Base-by-base conservation (phyloP, 2,888 invertebrate genomes). In the Geophilus truncorum region DNA sequence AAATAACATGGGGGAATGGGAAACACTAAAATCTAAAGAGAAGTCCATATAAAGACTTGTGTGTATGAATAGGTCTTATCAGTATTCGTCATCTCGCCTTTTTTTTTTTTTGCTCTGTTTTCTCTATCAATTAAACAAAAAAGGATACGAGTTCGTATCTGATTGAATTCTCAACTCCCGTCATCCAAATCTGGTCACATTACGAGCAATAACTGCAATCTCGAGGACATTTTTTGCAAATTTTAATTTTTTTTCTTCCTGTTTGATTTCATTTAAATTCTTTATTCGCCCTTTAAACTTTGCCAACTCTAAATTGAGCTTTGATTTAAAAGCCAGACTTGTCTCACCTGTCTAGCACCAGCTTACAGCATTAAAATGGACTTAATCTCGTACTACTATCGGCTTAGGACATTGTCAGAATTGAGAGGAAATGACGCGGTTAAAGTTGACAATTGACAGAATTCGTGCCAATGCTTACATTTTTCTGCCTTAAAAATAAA, bases 341-440 rank as follows among this genome's bases (percentile, higher is more conserved):
- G 70, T 70, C 70, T 25, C 70, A 70, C 70, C 70, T 70, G 70
- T 70, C 70, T 70, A 28, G 70, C 70, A 70, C 9, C 70, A 70
- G 70, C 70, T 70, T 70, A 70, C 28, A 70, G 70, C 70, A 70
- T 70, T 70, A 70, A 70, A 70, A 70, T 70, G 70, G 70, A 70
- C 70, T 70, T 70, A 70, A 70, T 70, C 70, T 70, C 70, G 28
- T 70, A 70, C 25, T 70, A 70, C 70, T 70, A 70, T 28, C 70
- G 70, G 70, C 70, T 70, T 70, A 70, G 70, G 70, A 70, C 70
- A 25, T 70, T 70, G 70, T 70, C 70, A 70, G 70, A 70, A 70
- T 70, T 70, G 70, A 70, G 70, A 70, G 70, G 70, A 70, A 70
- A 70, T 70, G 70, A 70, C 70, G 70, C 70, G 70, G 70, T 70